phyloP scores from a whole-genome alignment of 2,888 invertebrate species.

The Lutraria lutraria region DNA sequence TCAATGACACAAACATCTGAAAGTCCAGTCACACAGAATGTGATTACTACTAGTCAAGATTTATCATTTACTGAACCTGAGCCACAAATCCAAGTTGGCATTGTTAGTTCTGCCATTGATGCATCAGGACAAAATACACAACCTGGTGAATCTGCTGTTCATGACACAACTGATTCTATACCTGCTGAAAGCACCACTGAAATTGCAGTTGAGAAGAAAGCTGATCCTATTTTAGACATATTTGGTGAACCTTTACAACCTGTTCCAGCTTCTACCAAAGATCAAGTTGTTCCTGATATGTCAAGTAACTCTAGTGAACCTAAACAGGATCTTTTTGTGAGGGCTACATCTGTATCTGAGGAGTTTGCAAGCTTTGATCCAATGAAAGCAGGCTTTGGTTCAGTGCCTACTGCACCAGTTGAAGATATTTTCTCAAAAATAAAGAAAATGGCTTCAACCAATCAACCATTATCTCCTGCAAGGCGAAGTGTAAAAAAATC shows the following conservation, averaged over 20 bases:
- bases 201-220: not conserved
- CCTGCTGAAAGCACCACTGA: not conserved
- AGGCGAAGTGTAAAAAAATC: slow-evolving; percentile 50
- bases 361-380: slow-evolving; percentile 68
- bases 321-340: not conserved
- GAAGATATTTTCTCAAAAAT: slow-evolving; percentile 68
- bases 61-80: not conserved
- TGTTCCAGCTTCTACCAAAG: not conserved
- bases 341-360: slow-evolving; percentile 50
- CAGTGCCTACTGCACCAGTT: slow-evolving; percentile 51
- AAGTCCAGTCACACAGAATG: not conserved
- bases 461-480: slow-evolving; percentile 63
- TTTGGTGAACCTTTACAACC: slow-evolving; percentile 46
- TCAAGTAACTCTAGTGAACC: not conserved
- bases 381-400: slow-evolving; percentile 53
- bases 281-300: not conserved
- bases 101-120: slow-evolving; percentile 20
- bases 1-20: slow-evolving; percentile 2
- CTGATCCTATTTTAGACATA: slow-evolving; percentile 9
- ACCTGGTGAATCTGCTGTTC: not conserved
- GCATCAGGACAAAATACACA: too few relatives aligned
- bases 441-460: slow-evolving; percentile 55
- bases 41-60: not conserved
- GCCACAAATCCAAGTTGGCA: not conserved
- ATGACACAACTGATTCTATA: not conserved